Evolutionary conservation across 1,140 invertebrate species (phyloP), one percentile per base, ranked within the genome.

Genomic region (Coenobita brevimanus): DNA sequence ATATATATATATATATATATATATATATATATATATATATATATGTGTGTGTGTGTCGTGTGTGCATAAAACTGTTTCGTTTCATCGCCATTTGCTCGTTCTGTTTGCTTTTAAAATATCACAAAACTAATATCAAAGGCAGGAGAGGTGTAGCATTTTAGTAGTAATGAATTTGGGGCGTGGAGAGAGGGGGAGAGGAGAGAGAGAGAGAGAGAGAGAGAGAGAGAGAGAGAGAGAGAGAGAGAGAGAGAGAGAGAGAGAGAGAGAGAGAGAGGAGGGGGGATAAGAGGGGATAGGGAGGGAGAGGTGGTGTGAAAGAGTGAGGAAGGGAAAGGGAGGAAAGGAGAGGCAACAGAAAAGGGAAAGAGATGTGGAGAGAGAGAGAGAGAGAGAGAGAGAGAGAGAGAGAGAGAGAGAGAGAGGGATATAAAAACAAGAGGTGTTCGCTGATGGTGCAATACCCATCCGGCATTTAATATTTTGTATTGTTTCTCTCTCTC

Each of bases 91-190:
- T 64, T 21, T 64, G 62, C 27, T 21, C 27, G 62, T 41, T 33
- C 41, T 73, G 69, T 41, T 41, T 73, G 33, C 30, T 73, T 13
- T 73, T 38, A 38, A 0, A 73, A 73, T 73, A 73, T 73, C 69
- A 73, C 69, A 38, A 73, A 73, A 73, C 69, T 73, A 73, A 73
- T 73, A 73, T 73, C 69, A 73, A 73, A 73, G 69, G 30, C 33
- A 73, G 21, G n/a, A 38, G 33, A 73, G 69, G 69, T 17, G 41
- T 41, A 73, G 41, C 69, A 73, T 73, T 73, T 73, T 73, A 73
- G 3, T 73, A 38, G 69, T 43, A 73, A 73, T 79, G 46, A 57
- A 79, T 79, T 57, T 79, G 46, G 67, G 27, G 13, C 3, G 15
- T 30, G 67, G 27, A 10, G 67, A 17, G 27, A 8, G 67, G 67